Evolutionary conservation across 2,113 vertebrate genomes (phyloP).

Genomic region (Pimephales promelas): DNA sequence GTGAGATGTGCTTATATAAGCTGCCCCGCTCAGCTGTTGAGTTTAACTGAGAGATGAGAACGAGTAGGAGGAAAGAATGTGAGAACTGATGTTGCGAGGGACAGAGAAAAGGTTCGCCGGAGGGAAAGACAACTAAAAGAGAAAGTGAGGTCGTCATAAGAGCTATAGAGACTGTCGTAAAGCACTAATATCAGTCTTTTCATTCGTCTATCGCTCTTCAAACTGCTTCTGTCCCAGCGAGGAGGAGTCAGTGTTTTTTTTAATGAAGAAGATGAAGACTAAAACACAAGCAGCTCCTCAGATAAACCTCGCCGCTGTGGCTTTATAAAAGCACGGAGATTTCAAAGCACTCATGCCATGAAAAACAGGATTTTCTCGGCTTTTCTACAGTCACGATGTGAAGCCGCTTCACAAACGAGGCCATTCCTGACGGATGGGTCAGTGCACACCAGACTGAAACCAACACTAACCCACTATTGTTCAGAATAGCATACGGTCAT

Average conservation of each 20-base stretch:
- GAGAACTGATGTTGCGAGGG: conserved; percentile 31
- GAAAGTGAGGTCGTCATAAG: neutral
- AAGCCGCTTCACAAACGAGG: neutral
- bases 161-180: conserved; percentile 1
- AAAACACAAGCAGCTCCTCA: conserved; percentile 5
- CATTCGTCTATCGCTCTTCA: neutral
- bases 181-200: neutral
- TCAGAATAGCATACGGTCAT: neutral
- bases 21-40: conserved; percentile 20
- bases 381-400: neutral
- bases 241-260: conserved; percentile 17
- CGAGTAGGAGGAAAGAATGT: conserved; percentile 43
- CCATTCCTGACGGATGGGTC: neutral
- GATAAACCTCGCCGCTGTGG: neutral
- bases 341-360: neutral
- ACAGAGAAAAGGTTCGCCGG: conserved; percentile 34
- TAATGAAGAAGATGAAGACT: neutral
- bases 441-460: neutral
- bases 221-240: neutral
- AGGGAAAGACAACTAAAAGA: conserved; percentile 24
- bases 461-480: neutral
- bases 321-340: conserved; percentile 16
- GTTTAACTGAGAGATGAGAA: conserved; percentile 32
- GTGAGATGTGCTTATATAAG: conserved; percentile 33
- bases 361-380: neutral